Conservation (phyloP, 2,888 invertebrate genomes). For the Melanostoma mellinum region DNA sequence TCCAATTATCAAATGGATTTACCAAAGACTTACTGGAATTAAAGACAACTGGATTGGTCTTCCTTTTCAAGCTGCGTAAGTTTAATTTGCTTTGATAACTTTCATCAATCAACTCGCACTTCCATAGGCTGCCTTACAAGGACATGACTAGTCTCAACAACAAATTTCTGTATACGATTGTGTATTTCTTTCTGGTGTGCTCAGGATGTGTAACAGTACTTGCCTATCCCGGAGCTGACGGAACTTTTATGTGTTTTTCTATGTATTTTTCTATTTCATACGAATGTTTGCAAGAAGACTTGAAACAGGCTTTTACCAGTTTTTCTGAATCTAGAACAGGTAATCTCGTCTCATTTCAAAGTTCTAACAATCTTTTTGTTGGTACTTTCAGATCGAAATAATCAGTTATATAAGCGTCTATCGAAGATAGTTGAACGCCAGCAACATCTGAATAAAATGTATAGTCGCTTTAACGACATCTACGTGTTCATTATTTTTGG, state of each 20-base stretch:
- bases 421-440: slow-evolving; percentile 33
- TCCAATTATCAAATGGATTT: slow-evolving; percentile 4
- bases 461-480: slow-evolving; percentile 20
- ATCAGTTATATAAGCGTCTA: slow-evolving; percentile 14
- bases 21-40: background rate
- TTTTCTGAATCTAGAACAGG: background rate
- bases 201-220: slow-evolving; percentile 54
- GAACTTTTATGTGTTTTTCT: slow-evolving; percentile 51
- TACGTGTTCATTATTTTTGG: slow-evolving; percentile 43
- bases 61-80: background rate
- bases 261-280: slow-evolving; percentile 52
- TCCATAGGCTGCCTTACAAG: slow-evolving; percentile 42
- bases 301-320: slow-evolving; percentile 4
- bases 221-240: slow-evolving; percentile 48
- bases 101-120: background rate
- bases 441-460: slow-evolving; percentile 28
- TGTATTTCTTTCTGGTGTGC: slow-evolving; percentile 41
- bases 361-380: no score
- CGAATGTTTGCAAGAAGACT: slow-evolving; percentile 53
- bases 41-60: slow-evolving; percentile 3
- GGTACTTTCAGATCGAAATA: background rate
- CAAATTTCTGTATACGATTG: slow-evolving; percentile 18
- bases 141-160: slow-evolving; percentile 47
- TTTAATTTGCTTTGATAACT: background rate
- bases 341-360: no score